Conservation (phyloP, 2,113 vertebrate genomes). For the Erinaceus europaeus region DNA sequence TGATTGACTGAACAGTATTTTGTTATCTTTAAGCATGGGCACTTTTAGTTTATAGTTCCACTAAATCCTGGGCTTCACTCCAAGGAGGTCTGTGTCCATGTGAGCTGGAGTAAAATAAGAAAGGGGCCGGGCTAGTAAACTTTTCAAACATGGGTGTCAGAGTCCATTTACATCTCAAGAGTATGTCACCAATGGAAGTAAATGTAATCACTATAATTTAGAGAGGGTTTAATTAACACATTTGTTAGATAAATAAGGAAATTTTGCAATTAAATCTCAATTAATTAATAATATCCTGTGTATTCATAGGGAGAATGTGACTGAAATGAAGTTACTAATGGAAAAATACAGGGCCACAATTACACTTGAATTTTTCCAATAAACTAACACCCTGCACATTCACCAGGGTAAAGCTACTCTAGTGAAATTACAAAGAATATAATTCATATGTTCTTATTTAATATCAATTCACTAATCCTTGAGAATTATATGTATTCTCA, state of each 20-base stretch:
- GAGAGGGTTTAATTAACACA: constrained; percentile 71
- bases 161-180: constrained; percentile 56
- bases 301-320: constrained; percentile 44
- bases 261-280: constrained; percentile 64
- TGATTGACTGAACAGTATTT: neutral
- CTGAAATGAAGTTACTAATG: constrained; percentile 34
- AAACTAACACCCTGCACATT: constrained; percentile 7
- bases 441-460: constrained; percentile 41
- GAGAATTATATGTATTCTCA: constrained; percentile 15
- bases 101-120: neutral
- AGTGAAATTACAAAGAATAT: no score
- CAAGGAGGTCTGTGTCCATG: neutral
- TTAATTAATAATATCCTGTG: constrained; percentile 63
- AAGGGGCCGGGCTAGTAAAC: constrained; percentile 15
- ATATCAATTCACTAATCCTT: constrained; percentile 5
- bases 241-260: constrained; percentile 65
- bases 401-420: neutral
- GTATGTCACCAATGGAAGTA: constrained; percentile 69
- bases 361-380: constrained; percentile 33
- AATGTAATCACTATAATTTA: constrained; percentile 78
- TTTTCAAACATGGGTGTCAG: constrained; percentile 59
- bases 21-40: neutral
- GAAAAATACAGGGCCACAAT: constrained; percentile 16
- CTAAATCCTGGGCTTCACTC: neutral
- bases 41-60: neutral